Evolutionary conservation across 2,888 invertebrate species (phyloP).

Genomic region (Drosophila subquinaria): DNA sequence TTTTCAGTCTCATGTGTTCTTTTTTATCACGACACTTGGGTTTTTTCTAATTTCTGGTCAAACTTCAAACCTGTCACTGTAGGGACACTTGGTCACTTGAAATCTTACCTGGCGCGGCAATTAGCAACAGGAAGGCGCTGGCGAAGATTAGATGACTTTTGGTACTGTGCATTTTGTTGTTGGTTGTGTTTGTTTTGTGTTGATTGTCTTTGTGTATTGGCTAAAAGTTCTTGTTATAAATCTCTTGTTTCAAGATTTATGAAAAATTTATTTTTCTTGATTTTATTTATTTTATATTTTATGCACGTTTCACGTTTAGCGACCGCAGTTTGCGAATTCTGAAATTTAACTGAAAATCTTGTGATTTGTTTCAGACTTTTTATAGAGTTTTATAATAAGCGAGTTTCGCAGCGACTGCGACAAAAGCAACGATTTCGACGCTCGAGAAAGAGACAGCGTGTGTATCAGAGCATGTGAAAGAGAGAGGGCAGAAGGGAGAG

Average conservation of each 20-base stretch:
- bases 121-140: conserved; percentile 53
- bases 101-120: conserved; percentile 67
- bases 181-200: not conserved
- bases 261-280: conserved; percentile 8
- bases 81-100: not conserved
- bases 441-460: conserved; percentile 45
- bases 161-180: conserved; percentile 44
- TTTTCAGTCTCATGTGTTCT: not conserved
- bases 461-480: conserved; percentile 5
- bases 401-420: conserved; percentile 54
- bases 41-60: conserved; percentile 7
- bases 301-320: conserved; percentile 26
- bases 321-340: conserved; percentile 80
- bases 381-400: conserved; percentile 73
- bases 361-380: conserved; percentile 81
- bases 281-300: not conserved
- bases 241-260: conserved; percentile 30
- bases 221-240: conserved; percentile 24
- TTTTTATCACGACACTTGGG: conserved; percentile 62
- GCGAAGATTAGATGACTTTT: conserved; percentile 39
- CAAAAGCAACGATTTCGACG: conserved; percentile 42
- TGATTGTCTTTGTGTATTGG: not conserved
- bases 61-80: conserved; percentile 11
- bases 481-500: conserved; percentile 15
- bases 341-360: conserved; percentile 83